Evolutionary conservation across 1,140 invertebrate genomes (phyloP).

Genomic region (Drosophila nigromelanica): DNA sequence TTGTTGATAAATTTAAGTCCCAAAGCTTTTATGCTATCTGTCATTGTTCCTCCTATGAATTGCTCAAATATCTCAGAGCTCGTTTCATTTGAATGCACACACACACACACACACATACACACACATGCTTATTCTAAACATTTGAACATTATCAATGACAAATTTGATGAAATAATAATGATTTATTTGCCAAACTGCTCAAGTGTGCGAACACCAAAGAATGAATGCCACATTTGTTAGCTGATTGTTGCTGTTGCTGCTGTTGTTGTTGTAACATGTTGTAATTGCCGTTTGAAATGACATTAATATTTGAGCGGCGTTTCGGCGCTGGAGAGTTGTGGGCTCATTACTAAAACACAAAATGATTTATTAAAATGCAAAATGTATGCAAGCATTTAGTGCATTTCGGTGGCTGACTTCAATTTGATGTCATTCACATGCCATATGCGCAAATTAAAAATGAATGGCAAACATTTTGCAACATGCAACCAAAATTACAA

Average conservation of each 20-base stretch:
- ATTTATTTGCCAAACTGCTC: slow-evolving; percentile 81
- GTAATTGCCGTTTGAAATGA: slow-evolving; percentile 82
- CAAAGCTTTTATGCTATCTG: background rate
- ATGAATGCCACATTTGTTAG: slow-evolving; percentile 63
- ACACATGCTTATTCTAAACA: slow-evolving; percentile 40
- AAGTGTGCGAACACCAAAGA: slow-evolving; percentile 67
- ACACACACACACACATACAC: slow-evolving; percentile 12
- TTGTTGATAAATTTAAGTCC: slow-evolving; percentile 9
- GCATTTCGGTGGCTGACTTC: slow-evolving; percentile 6
- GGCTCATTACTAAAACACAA: slow-evolving; percentile 41
- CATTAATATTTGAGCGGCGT: slow-evolving; percentile 76
- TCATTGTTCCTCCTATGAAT: background rate
- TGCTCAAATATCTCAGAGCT: slow-evolving; percentile 4
- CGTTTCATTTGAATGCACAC: slow-evolving; percentile 9
- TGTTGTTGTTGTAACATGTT: slow-evolving; percentile 51
- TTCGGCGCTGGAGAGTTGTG: slow-evolving; percentile 9
- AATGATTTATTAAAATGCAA: slow-evolving; percentile 56
- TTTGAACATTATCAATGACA: slow-evolving; percentile 78
- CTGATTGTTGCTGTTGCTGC: slow-evolving; percentile 36
- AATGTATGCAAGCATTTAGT: slow-evolving; percentile 37
- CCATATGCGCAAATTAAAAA: slow-evolving; percentile 22
- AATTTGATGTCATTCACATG: slow-evolving; percentile 8
- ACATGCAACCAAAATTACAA: slow-evolving; percentile 30
- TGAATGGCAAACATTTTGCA: slow-evolving; percentile 48
- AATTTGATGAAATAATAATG: slow-evolving; percentile 82